Conservation (phyloP, 1,140 invertebrate genomes). For the Bombus turneri region DNA sequence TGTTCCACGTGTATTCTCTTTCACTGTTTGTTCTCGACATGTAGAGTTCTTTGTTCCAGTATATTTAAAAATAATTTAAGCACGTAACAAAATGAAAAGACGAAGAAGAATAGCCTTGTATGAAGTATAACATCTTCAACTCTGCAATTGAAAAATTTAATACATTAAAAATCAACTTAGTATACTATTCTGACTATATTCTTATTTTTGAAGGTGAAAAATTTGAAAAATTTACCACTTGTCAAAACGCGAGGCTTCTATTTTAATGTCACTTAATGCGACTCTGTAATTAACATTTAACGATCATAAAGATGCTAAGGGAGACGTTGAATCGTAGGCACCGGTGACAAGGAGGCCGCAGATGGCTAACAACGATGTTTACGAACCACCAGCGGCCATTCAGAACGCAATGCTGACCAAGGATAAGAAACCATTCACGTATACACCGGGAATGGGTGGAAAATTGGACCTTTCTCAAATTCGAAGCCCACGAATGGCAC, state of each 20-base stretch:
- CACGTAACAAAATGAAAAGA: neutral
- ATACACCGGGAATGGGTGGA: slow-evolving; percentile 90
- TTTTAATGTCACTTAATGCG: neutral
- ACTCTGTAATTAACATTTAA: neutral
- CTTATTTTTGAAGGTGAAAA: neutral
- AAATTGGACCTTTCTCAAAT: slow-evolving; percentile 96
- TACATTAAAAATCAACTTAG: neutral
- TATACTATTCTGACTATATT: neutral
- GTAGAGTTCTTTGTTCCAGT: neutral
- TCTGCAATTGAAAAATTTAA: neutral
- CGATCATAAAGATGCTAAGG: no score
- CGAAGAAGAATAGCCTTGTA: neutral
- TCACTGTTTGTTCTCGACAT: neutral
- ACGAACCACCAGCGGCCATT: slow-evolving; percentile 92
- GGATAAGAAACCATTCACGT: slow-evolving; percentile 97
- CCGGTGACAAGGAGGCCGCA: slow-evolving; percentile 57
- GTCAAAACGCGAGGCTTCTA: no score
- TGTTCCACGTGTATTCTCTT: neutral
- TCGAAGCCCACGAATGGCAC: slow-evolving; percentile 93
- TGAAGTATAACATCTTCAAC: neutral
- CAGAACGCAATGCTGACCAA: slow-evolving; percentile 97
- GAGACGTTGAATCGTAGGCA: slow-evolving; percentile 38
- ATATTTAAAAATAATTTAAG: slow-evolving; percentile 3
- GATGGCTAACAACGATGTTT: slow-evolving; percentile 67
- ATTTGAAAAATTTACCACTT: neutral